Percentiles rank a stretch among this genome's conserved stretches.
Evolutionary conservation across 2,797 vertebrate species (phyloP).

Genomic region (Fistularia tabacaria): DNA sequence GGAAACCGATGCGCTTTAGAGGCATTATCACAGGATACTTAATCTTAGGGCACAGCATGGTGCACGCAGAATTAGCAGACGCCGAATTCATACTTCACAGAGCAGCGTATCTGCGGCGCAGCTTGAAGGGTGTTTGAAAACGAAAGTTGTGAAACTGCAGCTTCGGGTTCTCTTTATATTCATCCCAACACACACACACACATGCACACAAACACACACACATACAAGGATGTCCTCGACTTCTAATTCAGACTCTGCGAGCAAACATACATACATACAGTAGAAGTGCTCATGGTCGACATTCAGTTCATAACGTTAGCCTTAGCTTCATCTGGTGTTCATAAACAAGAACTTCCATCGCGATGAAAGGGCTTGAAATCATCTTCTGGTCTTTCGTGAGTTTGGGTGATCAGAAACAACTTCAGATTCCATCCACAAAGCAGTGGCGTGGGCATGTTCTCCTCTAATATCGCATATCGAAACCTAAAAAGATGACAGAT

Average conservation of each 20-base stretch:
- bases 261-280: background rate
- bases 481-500: too few species aligned
- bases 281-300: background rate
- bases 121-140: constrained; percentile 6
- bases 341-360: background rate
- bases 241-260: background rate
- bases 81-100: too few species aligned
- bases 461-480: too few species aligned
- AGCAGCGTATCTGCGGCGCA: too few species aligned
- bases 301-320: background rate
- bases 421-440: too few species aligned
- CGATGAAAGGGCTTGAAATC: background rate
- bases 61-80: constrained; percentile 3
- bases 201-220: too few species aligned
- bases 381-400: too few species aligned
- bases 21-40: constrained; percentile 10
- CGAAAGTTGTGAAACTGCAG: background rate
- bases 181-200: too few species aligned
- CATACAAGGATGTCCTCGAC: too few species aligned
- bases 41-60: constrained; percentile 9
- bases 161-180: too few species aligned
- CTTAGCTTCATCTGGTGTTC: constrained; percentile 2
- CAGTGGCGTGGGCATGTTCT: too few species aligned
- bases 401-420: too few species aligned
- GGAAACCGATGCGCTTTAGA: constrained; percentile 1